Evolutionary conservation across 2,113 vertebrate species (phyloP), one percentile per base, ranked within the genome.

Genomic region (Chelonoidis abingdonii): DNA sequence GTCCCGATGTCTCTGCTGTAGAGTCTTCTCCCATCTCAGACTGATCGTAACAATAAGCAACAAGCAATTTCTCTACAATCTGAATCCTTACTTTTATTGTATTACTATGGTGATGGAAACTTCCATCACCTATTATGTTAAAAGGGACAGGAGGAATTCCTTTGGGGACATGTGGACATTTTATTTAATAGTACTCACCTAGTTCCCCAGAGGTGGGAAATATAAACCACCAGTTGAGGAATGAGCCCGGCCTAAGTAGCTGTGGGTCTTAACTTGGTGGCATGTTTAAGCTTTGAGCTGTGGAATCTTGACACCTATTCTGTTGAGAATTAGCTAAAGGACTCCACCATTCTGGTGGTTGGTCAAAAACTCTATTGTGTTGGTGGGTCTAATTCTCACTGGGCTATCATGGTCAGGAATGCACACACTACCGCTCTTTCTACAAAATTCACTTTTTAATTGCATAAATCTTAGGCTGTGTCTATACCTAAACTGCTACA

Each of bases 251-350:
- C 47, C 49, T 72, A 47, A 92, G 52, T 2, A 27, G 10, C 8
- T 49, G 41, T 1, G 0, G 65, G 65, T 38, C 38, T 72, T 22
- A 72, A 72, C 65, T 38, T 38, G 8, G n/a, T 72, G 65, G 17
- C 65, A 38, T 72, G 16, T 72, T 38, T 72, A 72, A 38, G n/a
- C n/a, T 10, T 38, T 72, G 65, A 72, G 19, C 3, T 38, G 53
- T 0, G 6, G 87, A 92, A 90, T 41, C 19, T 25, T 83, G 84
- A 5, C 78, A 65, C 35, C 31, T 59, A 31, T 84, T 72, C n/a
- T 54, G 31, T 62, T 25, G 52, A n/a, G 65, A 76, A 56, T 52
- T 2, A 10, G 35, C 5, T 80, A 14, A 31, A 50, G 16, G 13
- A 88, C 80, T 29, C 1, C 10, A 22, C 59, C 25, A 22, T 12